phyloP scores from a whole-genome alignment of 2,888 invertebrate species.

The Gerosis bhagava region DNA sequence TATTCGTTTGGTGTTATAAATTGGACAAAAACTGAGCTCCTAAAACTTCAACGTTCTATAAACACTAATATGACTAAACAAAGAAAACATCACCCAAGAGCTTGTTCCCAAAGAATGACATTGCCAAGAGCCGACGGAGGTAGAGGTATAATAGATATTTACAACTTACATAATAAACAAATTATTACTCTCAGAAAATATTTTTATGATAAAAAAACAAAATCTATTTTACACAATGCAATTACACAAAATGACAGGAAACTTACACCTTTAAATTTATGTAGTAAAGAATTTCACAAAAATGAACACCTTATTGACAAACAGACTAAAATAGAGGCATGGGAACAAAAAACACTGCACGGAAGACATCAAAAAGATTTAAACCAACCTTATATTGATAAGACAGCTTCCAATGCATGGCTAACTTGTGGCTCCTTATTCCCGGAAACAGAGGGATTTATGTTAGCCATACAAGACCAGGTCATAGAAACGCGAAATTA shows the following conservation, averaged over 20 bases:
- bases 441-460: constrained; percentile 34
- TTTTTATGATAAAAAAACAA: constrained; percentile 17
- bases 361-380: not conserved
- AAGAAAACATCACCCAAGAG: constrained; percentile 33
- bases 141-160: constrained; percentile 32
- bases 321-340: not conserved
- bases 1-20: constrained; percentile 36
- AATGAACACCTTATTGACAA: too few species aligned
- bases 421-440: constrained; percentile 2
- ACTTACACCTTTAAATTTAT: constrained; percentile 16
- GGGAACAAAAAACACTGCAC: not conserved
- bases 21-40: constrained; percentile 31
- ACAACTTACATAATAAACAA: constrained; percentile 31
- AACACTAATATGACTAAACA: constrained; percentile 26
- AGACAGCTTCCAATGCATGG: not conserved
- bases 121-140: constrained; percentile 30
- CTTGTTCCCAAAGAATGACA: constrained; percentile 30
- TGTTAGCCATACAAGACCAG: constrained; percentile 19
- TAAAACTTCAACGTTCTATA: constrained; percentile 27
- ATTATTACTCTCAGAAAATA: constrained; percentile 28
- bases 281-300: too few species aligned
- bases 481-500: not conserved
- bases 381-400: not conserved
- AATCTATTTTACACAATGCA: constrained; percentile 15
- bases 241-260: constrained; percentile 10